Conservation (phyloP, 1,140 invertebrate genomes). For the Littorina saxatilis region DNA sequence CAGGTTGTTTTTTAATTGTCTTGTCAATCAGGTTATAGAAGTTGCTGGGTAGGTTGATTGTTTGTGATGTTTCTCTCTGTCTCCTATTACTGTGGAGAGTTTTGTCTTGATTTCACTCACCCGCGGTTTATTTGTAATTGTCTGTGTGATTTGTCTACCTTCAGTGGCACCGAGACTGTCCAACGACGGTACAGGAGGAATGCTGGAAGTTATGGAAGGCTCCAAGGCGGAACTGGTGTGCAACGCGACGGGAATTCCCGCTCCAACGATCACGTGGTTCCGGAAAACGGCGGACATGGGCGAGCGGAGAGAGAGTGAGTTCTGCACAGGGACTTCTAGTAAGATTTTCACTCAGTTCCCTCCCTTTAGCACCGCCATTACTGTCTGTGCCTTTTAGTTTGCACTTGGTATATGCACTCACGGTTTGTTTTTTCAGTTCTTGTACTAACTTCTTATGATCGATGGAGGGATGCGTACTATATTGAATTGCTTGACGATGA, state of each 20-base stretch:
- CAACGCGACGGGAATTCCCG: conserved; percentile 65
- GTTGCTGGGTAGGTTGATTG: no score
- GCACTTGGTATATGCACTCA: no score
- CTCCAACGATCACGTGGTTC: conserved; percentile 68
- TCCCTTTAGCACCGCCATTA: background rate
- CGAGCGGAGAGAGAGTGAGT: conserved; percentile 50
- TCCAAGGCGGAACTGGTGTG: conserved; percentile 62
- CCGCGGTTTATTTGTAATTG: no score
- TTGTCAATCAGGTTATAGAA: no score
- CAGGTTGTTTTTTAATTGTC: no score
- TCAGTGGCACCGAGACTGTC: conserved; percentile 56
- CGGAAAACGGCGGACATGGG: conserved; percentile 38
- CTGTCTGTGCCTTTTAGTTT: background rate
- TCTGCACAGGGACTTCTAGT: conserved; percentile 43
- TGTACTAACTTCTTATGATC: no score
- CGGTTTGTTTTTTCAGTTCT: background rate
- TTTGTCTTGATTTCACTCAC: no score
- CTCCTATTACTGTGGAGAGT: no score
- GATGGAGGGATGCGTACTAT: no score
- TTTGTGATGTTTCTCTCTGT: no score
- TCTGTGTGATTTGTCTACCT: conserved; percentile 20
- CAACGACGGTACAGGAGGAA: conserved; percentile 30
- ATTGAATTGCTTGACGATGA: no score
- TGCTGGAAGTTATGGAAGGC: conserved; percentile 57
- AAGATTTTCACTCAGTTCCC: conserved; percentile 37